phyloP scores from a whole-genome alignment of 2,797 vertebrate genomes.

The Chiroxiphia lanceolata region DNA sequence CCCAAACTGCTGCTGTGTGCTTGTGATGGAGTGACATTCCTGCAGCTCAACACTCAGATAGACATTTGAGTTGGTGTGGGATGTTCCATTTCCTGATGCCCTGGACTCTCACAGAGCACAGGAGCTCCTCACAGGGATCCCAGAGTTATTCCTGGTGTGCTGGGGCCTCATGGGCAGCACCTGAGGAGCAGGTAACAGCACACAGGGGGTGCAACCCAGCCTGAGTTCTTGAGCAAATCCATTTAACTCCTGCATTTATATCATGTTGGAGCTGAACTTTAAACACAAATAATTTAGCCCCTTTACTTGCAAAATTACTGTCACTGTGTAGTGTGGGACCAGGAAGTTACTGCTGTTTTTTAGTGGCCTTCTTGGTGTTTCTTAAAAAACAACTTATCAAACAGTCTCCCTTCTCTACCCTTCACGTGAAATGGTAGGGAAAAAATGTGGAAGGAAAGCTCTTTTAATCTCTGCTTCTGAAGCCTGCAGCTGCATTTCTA shows the following conservation, averaged over 20 bases:
- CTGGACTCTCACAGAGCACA: background rate
- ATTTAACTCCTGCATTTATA: background rate
- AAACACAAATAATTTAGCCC: background rate
- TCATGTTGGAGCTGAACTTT: background rate
- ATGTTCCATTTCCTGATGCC: background rate
- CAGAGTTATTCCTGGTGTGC: background rate
- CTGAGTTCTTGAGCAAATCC: background rate
- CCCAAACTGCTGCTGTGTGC: background rate
- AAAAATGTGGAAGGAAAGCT: background rate
- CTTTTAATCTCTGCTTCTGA: background rate
- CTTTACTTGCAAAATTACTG: background rate
- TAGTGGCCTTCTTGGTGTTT: background rate
- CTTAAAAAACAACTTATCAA: background rate
- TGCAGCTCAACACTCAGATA: background rate
- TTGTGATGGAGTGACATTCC: background rate
- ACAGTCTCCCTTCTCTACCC: background rate
- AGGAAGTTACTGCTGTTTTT: background rate
- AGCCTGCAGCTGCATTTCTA: background rate
- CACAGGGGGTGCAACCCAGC: background rate
- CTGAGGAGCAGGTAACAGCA: background rate
- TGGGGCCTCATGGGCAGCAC: too few relatives aligned
- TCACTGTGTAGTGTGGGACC: background rate
- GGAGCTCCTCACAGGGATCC: background rate
- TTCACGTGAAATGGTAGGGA: background rate
- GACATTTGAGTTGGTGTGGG: background rate